These are phyloP conservation scores for Chorisops tibialis DNA, from an alignment of 2,888 invertebrate species.

Conservation along the genomic window DNA sequence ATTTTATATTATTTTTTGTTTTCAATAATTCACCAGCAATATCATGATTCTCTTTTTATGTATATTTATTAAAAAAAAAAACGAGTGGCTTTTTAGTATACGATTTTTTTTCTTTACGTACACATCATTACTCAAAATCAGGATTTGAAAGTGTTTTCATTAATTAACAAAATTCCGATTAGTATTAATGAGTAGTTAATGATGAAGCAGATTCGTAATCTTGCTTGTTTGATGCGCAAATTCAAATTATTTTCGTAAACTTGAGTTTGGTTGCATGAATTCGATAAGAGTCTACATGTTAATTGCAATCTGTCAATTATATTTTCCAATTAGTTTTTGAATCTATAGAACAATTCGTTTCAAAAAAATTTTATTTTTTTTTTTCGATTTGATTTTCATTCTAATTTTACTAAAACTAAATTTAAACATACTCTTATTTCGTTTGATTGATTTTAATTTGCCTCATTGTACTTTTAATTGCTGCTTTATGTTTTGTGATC, in stretches of 20 bases:
- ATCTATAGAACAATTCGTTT: background rate
- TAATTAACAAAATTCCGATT: too few species aligned
- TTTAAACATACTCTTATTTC: too few species aligned
- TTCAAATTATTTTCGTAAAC: too few species aligned
- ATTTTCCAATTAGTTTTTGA: slow-evolving; percentile 18
- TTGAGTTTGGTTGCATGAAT: too few species aligned
- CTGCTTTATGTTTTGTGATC: slow-evolving; percentile 25
- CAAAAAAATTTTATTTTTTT: background rate
- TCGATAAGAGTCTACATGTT: too few species aligned
- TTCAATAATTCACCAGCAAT: slow-evolving; percentile 5
- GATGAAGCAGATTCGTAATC: too few species aligned
- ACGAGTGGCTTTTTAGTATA: background rate
- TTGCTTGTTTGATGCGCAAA: too few species aligned
- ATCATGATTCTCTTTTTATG: background rate
- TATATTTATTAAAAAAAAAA: background rate
- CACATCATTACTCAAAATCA: too few species aligned
- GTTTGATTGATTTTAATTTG: slow-evolving; percentile 25
- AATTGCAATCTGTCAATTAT: background rate
- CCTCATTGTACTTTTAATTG: slow-evolving; percentile 28
- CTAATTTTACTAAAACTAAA: slow-evolving; percentile 1
- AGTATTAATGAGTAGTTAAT: too few species aligned
- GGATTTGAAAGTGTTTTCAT: too few species aligned
- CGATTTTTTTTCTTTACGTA: slow-evolving; percentile 1
- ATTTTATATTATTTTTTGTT: background rate
- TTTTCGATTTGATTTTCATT: background rate